Percentiles rank a stretch among this genome's conserved stretches.
Conservation (phyloP, 2,888 invertebrate species). For the Drosophila kuntzei region DNA sequence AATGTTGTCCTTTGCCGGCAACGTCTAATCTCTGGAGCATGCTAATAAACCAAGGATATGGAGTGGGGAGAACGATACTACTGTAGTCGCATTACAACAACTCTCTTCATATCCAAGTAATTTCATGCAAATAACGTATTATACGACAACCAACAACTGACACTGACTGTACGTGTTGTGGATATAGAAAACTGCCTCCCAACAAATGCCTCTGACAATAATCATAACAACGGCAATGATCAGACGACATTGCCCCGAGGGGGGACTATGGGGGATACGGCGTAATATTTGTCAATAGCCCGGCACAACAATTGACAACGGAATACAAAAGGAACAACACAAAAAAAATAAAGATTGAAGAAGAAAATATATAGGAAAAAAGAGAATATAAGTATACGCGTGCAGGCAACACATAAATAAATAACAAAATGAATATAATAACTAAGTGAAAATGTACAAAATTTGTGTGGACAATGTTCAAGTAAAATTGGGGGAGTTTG, state of each 20-base stretch:
- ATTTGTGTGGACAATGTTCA: conserved; percentile 11
- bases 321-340: conserved; percentile 37
- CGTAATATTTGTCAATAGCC: conserved; percentile 76
- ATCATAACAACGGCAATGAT: conserved; percentile 71
- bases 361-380: conserved; percentile 13
- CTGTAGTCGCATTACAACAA: conserved; percentile 19
- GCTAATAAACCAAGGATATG: conserved; percentile 74
- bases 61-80: conserved; percentile 13
- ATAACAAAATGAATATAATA: conserved; percentile 71
- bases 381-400: conserved; percentile 31
- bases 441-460: conserved; percentile 70
- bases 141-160: conserved; percentile 57
- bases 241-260: conserved; percentile 26
- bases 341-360: conserved; percentile 6
- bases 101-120: conserved; percentile 50
- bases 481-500: conserved; percentile 7
- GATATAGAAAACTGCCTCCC: conserved; percentile 65
- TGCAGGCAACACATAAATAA: conserved; percentile 61
- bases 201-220: conserved; percentile 71
- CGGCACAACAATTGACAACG: conserved; percentile 70
- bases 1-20: conserved; percentile 78
- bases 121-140: conserved; percentile 80
- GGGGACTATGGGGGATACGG: conserved; percentile 10
- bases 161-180: conserved; percentile 71
- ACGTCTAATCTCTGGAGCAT: conserved; percentile 79